phyloP scores from a whole-genome alignment of 1,140 invertebrate species.

The Aphis craccivora region DNA sequence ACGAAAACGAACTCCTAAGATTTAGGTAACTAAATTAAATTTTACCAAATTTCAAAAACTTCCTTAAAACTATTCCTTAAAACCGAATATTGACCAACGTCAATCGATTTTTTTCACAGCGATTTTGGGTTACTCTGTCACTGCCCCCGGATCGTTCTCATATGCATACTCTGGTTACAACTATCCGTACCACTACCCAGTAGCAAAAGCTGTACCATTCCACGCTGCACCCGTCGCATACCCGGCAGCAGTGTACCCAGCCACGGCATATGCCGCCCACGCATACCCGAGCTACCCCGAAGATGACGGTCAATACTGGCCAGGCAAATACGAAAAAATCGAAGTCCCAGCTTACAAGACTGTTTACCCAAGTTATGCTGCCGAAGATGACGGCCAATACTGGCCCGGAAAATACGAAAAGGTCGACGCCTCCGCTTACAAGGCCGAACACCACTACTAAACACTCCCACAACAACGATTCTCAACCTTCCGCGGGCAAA shows the following conservation, averaged over 20 bases:
- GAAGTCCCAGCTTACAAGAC: not conserved
- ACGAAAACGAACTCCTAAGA: not conserved
- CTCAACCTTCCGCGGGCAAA: not conserved
- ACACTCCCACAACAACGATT: not conserved
- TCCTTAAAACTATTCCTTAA: not conserved
- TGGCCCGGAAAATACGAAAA: not conserved
- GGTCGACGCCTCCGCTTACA: not conserved
- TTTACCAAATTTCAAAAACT: not conserved
- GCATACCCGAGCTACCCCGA: slow-evolving; percentile 56
- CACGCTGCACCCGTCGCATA: not conserved
- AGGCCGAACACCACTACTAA: not conserved
- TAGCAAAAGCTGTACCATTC: not conserved
- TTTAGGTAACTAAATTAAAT: not conserved
- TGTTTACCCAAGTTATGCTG: not conserved
- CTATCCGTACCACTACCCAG: slow-evolving; percentile 15
- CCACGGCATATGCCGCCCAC: slow-evolving; percentile 43
- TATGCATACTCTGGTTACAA: slow-evolving; percentile 47
- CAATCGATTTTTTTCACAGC: slow-evolving; percentile 2
- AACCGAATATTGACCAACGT: not conserved
- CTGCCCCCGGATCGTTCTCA: slow-evolving; percentile 1
- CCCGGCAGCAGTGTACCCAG: slow-evolving; percentile 2
- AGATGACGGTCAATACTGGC: slow-evolving; percentile 61
- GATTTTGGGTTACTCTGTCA: slow-evolving; percentile 34
- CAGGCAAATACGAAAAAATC: slow-evolving; percentile 60
- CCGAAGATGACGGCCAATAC: not conserved